Evolutionary conservation across 2,113 vertebrate species (phyloP).

Genomic region (Lathamus discolor): DNA sequence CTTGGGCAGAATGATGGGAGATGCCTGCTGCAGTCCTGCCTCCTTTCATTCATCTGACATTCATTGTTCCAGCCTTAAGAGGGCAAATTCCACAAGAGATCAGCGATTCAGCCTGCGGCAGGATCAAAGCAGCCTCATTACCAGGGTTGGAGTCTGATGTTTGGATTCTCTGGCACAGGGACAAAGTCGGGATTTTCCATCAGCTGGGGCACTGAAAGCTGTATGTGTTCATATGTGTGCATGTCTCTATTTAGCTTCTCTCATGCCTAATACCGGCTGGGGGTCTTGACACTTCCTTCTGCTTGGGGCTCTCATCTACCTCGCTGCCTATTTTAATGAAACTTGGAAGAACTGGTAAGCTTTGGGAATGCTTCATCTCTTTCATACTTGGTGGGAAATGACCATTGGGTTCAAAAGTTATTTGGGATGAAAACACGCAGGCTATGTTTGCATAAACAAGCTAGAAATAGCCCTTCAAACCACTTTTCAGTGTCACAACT

Average conservation of each 20-base stretch:
- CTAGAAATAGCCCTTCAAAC: not conserved
- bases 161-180: not conserved
- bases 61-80: slow-evolving; percentile 48
- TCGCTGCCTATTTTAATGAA: not conserved
- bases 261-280: not conserved
- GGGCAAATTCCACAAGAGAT: slow-evolving; percentile 51
- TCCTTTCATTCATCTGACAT: not conserved
- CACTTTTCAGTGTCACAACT: not conserved
- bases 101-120: not conserved
- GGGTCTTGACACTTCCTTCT: not conserved
- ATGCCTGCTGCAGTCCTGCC: not conserved
- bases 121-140: slow-evolving; percentile 46
- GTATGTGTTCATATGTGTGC: fast-evolving
- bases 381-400: not conserved
- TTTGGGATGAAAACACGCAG: not conserved
- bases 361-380: not conserved
- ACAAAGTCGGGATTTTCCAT: slow-evolving; percentile 25
- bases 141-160: not conserved
- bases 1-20: not conserved
- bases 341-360: not conserved
- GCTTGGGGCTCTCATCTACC: not conserved
- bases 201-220: not conserved
- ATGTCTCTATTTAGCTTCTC: not conserved
- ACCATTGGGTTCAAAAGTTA: not conserved
- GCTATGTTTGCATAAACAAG: not conserved